Evolutionary conservation across 2,113 vertebrate species (phyloP).

Genomic region (Mormyrus iriodes): DNA sequence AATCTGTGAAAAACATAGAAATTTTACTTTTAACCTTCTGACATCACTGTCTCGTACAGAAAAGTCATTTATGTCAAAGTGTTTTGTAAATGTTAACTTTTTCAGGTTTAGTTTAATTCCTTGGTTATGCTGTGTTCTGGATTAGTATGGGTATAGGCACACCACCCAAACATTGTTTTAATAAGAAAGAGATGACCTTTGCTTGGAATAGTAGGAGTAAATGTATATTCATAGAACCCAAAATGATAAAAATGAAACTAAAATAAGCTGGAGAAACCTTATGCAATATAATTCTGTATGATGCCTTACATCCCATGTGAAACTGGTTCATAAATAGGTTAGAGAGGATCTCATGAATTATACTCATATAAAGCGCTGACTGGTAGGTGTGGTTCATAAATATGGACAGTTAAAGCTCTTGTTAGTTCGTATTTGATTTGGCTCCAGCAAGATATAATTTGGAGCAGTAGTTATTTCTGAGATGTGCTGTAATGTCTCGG

Average conservation of each 20-base stretch:
- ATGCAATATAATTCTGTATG: not conserved
- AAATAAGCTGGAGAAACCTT: not conserved
- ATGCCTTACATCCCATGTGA: not conserved
- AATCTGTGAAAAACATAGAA: not conserved
- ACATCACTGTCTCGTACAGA: not conserved
- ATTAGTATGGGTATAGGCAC: not conserved
- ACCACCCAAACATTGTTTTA: not conserved
- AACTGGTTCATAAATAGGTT: not conserved
- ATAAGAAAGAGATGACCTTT: not conserved
- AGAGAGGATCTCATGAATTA: not conserved
- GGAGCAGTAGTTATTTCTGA: conserved; percentile 46
- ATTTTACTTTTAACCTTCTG: not conserved
- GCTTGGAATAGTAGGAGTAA: not conserved
- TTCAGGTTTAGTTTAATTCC: not conserved
- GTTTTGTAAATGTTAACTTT: not conserved
- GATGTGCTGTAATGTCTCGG: conserved; percentile 43
- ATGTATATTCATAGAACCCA: not conserved
- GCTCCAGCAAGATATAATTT: conserved; percentile 12
- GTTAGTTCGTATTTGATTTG: not conserved
- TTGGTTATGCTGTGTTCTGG: not conserved
- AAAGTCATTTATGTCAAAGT: not conserved
- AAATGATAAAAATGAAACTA: not conserved
- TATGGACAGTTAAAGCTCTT: not conserved
- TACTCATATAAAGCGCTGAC: not conserved
- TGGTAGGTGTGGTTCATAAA: not conserved